phyloP scores from a whole-genome alignment of 1,140 invertebrate genomes.

The Tetranychus urticae region DNA sequence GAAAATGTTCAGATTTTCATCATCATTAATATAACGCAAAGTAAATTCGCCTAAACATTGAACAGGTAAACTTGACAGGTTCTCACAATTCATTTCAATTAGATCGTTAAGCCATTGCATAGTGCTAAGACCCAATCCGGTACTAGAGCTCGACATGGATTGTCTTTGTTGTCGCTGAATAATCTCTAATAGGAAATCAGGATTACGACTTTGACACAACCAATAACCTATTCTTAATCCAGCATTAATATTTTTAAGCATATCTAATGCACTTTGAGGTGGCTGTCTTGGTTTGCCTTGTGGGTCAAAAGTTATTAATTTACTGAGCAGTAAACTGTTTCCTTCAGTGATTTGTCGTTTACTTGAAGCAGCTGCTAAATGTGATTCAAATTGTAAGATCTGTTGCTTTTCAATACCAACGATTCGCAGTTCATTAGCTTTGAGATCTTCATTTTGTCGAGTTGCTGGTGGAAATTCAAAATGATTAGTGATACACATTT shows the following conservation, averaged over 20 bases:
- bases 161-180: constrained; percentile 45
- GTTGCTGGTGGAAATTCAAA: constrained; percentile 48
- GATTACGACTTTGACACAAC: constrained; percentile 61
- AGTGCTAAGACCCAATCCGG: constrained; percentile 29
- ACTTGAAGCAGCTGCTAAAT: constrained; percentile 66
- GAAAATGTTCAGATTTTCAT: constrained; percentile 8
- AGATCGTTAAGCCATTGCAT: constrained; percentile 92
- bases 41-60: constrained; percentile 90
- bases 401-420: constrained; percentile 45
- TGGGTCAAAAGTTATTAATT: constrained; percentile 58
- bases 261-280: constrained; percentile 45
- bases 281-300: constrained; percentile 49
- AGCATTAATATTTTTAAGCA: constrained; percentile 53
- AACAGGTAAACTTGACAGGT: constrained; percentile 61
- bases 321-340: constrained; percentile 58
- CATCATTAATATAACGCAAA: constrained; percentile 32
- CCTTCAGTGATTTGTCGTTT: constrained; percentile 62
- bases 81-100: constrained; percentile 68
- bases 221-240: constrained; percentile 45
- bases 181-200: constrained; percentile 75
- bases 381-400: constrained; percentile 75
- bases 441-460: constrained; percentile 33
- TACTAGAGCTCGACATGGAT: neutral
- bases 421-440: constrained; percentile 33
- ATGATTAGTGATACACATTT: constrained; percentile 87